Evolutionary conservation across 92 coral and sea anemone genomes (phyloP).

Genomic region (Siderastrea radians): DNA sequence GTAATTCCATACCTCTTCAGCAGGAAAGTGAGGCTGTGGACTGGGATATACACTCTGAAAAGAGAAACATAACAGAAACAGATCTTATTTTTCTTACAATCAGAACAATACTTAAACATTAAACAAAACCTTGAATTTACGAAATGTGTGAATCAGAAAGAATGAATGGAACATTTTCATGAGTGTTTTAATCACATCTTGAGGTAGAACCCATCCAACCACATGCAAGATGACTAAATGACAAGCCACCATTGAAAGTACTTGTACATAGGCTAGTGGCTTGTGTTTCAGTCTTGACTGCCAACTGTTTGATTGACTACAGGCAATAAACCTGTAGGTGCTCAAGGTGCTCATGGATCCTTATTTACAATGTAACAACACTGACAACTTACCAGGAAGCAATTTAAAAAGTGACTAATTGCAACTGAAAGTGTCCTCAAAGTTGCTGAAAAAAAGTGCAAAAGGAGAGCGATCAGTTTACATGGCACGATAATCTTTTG

Average conservation of each 20-base stretch:
- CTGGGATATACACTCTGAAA: conserved; percentile 88
- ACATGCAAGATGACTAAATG: background rate
- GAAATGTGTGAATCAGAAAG: too few relatives aligned
- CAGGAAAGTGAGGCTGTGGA: conserved; percentile 90
- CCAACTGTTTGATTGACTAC: too few relatives aligned
- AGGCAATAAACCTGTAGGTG: too few relatives aligned
- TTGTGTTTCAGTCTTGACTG: too few relatives aligned
- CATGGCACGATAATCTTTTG: background rate
- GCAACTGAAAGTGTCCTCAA: conserved; percentile 89
- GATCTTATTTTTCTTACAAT: too few relatives aligned
- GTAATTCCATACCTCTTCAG: conserved; percentile 79
- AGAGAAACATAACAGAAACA: background rate
- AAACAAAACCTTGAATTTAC: too few relatives aligned
- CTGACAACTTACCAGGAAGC: conserved; percentile 85
- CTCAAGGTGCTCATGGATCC: background rate
- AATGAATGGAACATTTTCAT: too few relatives aligned
- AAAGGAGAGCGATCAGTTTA: background rate
- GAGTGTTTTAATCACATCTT: too few relatives aligned
- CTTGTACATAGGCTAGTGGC: too few relatives aligned
- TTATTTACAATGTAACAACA: background rate
- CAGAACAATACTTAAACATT: too few relatives aligned
- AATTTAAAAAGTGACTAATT: conserved; percentile 95
- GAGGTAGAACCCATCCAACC: background rate
- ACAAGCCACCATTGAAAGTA: background rate
- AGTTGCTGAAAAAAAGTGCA: conserved; percentile 61